These are phyloP conservation scores for Eremophila alpestris DNA, from an alignment of 2,797 vertebrate species.

Conservation along the genomic window DNA sequence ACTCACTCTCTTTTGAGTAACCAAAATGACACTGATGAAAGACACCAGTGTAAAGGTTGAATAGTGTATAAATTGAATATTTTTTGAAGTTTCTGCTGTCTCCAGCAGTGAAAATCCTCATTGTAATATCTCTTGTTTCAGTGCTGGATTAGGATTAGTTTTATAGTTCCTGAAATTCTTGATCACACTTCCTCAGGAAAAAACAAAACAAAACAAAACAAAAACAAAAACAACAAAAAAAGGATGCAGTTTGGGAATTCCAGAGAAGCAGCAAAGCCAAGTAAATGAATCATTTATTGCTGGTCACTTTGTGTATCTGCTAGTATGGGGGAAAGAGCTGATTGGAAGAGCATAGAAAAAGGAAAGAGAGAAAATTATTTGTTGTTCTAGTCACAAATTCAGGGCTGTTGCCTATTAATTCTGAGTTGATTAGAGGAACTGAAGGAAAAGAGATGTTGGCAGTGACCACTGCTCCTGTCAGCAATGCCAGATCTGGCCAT, in stretches of 20 bases:
- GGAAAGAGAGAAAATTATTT: background rate
- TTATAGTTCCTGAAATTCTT: background rate
- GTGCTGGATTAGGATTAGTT: background rate
- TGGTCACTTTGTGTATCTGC: background rate
- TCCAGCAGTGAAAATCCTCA: background rate
- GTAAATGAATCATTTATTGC: background rate
- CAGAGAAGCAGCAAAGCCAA: background rate
- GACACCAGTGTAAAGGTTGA: background rate
- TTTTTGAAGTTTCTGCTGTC: background rate
- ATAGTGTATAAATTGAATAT: background rate
- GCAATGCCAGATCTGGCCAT: constrained; percentile 1
- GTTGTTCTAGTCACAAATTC: background rate
- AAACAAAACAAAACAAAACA: background rate
- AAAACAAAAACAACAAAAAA: too few species aligned
- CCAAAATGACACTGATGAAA: background rate
- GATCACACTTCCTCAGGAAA: background rate
- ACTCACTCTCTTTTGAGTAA: background rate
- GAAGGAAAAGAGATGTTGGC: constrained; percentile 7
- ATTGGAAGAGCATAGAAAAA: background rate
- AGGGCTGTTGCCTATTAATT: background rate
- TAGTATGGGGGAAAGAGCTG: background rate
- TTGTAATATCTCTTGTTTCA: background rate
- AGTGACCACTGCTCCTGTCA: background rate
- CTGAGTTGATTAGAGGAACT: background rate
- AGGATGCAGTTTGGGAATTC: background rate